phyloP scores from a whole-genome alignment of 2,797 vertebrate species.

The Semaprochilodus insignis region DNA sequence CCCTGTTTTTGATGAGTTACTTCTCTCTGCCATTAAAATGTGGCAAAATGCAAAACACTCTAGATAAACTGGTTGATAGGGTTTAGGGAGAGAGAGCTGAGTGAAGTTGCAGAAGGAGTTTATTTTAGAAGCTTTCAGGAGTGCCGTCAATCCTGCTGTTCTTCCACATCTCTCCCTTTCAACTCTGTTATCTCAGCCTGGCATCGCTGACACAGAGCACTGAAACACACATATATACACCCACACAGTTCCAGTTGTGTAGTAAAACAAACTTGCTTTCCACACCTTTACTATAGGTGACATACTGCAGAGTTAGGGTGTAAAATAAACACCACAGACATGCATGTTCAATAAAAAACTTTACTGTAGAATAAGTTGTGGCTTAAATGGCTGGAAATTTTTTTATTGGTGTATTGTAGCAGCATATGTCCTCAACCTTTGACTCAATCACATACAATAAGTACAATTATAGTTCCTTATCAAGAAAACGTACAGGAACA shows the following conservation, averaged over 20 bases:
- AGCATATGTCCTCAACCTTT: background rate
- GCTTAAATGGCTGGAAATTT: too few species aligned
- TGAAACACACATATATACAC: background rate
- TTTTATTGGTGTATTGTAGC: background rate
- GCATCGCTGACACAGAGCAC: background rate
- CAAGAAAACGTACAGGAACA: background rate
- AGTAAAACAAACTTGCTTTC: background rate
- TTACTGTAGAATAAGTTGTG: background rate
- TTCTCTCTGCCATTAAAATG: background rate
- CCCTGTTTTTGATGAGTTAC: background rate
- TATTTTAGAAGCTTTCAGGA: constrained; percentile 3
- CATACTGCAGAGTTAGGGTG: too few species aligned
- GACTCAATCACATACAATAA: background rate
- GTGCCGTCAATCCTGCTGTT: background rate
- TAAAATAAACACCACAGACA: background rate
- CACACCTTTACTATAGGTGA: background rate
- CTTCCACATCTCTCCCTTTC: background rate
- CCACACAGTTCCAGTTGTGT: background rate
- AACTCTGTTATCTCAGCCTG: background rate
- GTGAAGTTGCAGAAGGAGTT: background rate
- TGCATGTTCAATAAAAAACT: too few species aligned
- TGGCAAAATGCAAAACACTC: background rate
- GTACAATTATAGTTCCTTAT: background rate
- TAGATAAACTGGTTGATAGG: background rate
- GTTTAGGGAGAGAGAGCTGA: background rate